Conservation (phyloP, 2,888 invertebrate genomes). For the Polymixis flavicincta region DNA sequence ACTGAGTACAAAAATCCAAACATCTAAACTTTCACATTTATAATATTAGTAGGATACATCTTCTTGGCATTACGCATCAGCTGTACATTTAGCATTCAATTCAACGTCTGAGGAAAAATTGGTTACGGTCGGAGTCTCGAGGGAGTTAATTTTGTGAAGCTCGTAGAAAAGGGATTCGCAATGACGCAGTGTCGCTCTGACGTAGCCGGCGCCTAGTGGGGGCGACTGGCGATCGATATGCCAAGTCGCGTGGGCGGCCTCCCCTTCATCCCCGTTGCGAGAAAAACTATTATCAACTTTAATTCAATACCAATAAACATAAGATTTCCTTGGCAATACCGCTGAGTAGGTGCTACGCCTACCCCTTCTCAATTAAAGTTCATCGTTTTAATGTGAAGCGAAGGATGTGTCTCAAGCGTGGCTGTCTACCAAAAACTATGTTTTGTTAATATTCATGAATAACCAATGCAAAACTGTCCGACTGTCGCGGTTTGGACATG, state of each 20-base stretch:
- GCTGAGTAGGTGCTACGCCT: conserved; percentile 20
- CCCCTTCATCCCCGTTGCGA: conserved; percentile 73
- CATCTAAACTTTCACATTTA: too few relatives aligned
- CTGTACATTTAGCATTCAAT: conserved; percentile 29
- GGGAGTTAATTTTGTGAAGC: conserved; percentile 72
- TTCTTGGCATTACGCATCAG: neutral
- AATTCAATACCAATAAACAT: conserved; percentile 62
- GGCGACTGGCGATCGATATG: conserved; percentile 87
- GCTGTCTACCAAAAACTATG: neutral
- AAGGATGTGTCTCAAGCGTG: conserved; percentile 7
- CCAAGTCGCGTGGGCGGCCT: conserved; percentile 81
- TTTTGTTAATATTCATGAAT: neutral
- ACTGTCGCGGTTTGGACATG: neutral
- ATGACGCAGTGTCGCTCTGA: conserved; percentile 84
- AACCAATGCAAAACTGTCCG: neutral
- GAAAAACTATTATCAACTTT: conserved; percentile 75
- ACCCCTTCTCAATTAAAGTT: conserved; percentile 17
- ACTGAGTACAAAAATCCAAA: too few relatives aligned
- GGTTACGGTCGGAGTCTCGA: conserved; percentile 60
- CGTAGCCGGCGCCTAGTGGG: conserved; percentile 82
- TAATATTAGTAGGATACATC: neutral
- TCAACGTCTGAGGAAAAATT: conserved; percentile 22
- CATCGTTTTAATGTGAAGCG: conserved; percentile 10
- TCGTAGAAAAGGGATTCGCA: conserved; percentile 74
- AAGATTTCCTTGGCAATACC: conserved; percentile 56